These are phyloP conservation scores for Griposia aprilina DNA, from an alignment of 2,888 invertebrate species.

Conservation along the genomic window DNA sequence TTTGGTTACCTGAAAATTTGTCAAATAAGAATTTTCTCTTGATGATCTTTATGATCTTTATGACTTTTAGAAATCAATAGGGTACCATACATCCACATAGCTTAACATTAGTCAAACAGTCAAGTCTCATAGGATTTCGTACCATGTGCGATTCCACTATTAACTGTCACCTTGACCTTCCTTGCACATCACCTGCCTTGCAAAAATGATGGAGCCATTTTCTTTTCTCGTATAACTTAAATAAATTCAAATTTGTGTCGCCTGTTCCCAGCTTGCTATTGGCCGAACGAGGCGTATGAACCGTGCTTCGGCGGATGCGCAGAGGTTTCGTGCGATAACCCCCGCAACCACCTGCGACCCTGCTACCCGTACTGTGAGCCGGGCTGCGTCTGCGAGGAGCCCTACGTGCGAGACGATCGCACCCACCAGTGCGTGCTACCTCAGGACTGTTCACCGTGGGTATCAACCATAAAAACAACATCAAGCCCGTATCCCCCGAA, in stretches of 20 bases:
- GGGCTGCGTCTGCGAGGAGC: conserved; percentile 87
- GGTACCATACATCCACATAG: too few relatives aligned
- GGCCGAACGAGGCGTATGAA: conserved; percentile 87
- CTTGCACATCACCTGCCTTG: not conserved
- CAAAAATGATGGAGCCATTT: not conserved
- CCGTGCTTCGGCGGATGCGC: conserved; percentile 88
- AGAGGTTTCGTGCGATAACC: conserved; percentile 88
- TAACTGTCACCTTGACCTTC: too few relatives aligned
- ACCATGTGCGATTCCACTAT: not conserved
- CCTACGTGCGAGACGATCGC: conserved; percentile 86
- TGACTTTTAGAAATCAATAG: not conserved
- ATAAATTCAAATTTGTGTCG: not conserved
- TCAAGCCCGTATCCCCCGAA: not conserved
- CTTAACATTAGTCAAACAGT: too few relatives aligned
- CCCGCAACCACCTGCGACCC: conserved; percentile 86
- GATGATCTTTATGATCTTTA: too few relatives aligned
- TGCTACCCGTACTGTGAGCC: conserved; percentile 89
- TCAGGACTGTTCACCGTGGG: conserved; percentile 87
- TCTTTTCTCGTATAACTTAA: not conserved
- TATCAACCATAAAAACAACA: conserved; percentile 42
- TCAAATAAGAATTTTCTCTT: not conserved
- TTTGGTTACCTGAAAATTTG: not conserved
- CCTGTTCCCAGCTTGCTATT: conserved; percentile 82
- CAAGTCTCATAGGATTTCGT: too few relatives aligned
- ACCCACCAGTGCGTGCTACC: conserved; percentile 87